Conservation (phyloP, 2,113 vertebrate species). For the Rhinoptilus africanus region DNA sequence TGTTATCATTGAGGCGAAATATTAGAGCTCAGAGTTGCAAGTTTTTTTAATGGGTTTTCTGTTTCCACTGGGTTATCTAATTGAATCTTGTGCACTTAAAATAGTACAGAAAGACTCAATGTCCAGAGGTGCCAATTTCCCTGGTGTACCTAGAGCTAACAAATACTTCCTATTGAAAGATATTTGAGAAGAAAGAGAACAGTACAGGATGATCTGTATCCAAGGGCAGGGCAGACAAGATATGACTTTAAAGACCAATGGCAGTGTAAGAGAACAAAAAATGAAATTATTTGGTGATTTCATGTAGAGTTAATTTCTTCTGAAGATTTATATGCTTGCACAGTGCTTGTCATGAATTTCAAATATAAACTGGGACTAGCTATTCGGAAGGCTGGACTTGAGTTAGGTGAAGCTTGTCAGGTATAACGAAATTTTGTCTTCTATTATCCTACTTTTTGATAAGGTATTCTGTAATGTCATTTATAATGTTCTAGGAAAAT, state of each 20-base stretch:
- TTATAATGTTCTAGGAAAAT: background rate
- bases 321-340: background rate
- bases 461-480: background rate
- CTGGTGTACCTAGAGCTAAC: background rate
- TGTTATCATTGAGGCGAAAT: background rate
- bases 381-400: background rate
- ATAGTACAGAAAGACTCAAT: background rate
- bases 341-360: background rate
- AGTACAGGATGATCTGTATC: background rate
- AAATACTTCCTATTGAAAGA: background rate
- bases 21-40: background rate
- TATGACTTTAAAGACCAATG: background rate
- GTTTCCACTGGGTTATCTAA: conserved; percentile 8
- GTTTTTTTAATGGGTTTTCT: conserved; percentile 26
- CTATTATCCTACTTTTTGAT: background rate
- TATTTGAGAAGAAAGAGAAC: background rate
- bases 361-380: background rate
- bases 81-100: background rate
- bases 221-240: background rate
- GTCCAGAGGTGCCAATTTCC: background rate
- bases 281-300: background rate
- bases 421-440: background rate
- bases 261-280: background rate
- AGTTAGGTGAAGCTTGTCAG: background rate
- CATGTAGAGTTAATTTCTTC: background rate